Evolutionary conservation across 2,888 invertebrate species (phyloP).

Genomic region (Gymnocheta viridis): DNA sequence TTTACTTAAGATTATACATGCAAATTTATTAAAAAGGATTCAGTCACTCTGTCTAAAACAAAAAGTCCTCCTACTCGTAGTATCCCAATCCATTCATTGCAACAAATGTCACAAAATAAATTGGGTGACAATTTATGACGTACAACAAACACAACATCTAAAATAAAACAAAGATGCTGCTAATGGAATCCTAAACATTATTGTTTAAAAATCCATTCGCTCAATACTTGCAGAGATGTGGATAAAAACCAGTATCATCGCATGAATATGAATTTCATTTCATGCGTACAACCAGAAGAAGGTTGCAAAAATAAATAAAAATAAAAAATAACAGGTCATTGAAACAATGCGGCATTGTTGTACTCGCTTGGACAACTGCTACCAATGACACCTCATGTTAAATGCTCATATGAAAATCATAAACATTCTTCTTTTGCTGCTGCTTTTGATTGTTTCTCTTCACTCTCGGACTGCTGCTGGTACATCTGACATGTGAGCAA

Average conservation of each 20-base stretch:
- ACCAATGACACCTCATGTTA: slow-evolving; percentile 72
- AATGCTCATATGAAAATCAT: slow-evolving; percentile 82
- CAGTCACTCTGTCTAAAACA: background rate
- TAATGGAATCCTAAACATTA: slow-evolving; percentile 59
- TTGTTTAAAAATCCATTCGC: slow-evolving; percentile 37
- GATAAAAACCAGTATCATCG: slow-evolving; percentile 31
- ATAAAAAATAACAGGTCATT: slow-evolving; percentile 34
- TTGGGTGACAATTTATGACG: slow-evolving; percentile 68
- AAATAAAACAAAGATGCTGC: slow-evolving; percentile 33
- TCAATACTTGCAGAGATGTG: slow-evolving; percentile 23
- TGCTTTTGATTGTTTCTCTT: background rate
- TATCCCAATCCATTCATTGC: background rate
- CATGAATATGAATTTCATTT: slow-evolving; percentile 27
- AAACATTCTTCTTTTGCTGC: slow-evolving; percentile 76
- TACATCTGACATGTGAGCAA: slow-evolving; percentile 82
- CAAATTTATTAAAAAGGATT: background rate
- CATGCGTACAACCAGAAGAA: slow-evolving; percentile 59
- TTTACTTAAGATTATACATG: background rate
- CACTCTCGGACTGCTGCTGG: slow-evolving; percentile 52
- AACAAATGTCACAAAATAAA: slow-evolving; percentile 43
- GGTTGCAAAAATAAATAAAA: background rate
- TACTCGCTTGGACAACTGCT: slow-evolving; percentile 34
- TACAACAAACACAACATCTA: slow-evolving; percentile 52
- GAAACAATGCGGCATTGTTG: slow-evolving; percentile 47
- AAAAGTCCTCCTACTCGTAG: slow-evolving; percentile 16